Evolutionary conservation across 2,888 invertebrate species (phyloP), one percentile per base, ranked within the genome.

Genomic region (Leucophenga montana): DNA sequence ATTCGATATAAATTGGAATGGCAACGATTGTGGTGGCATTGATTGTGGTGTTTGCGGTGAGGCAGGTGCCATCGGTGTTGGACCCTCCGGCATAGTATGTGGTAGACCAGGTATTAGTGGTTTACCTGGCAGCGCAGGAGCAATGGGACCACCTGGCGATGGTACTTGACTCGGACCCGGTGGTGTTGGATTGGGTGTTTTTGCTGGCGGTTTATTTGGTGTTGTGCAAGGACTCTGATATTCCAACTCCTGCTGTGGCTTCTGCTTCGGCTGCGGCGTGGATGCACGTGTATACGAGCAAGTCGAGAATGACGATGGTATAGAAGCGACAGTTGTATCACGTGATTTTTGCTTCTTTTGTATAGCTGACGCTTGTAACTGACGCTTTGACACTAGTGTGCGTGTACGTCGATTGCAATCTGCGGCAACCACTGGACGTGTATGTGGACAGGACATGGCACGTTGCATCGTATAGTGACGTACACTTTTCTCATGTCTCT

Each of bases 21-120:
- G 4, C 27, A 27, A 27, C 4, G 3, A 27, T 3, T 3, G 27
- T 39, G 50, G 50, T 22, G 33, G 46, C n/a, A 14, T 46, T 16
- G 33, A 48, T 0, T 46, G 48, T 13, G 62, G 48, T 39, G 61
- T 61, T 16, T 16, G 18, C 8, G 61, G 61, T n/a, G 61, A 61
- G n/a, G 62, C 62, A 11, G 62, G 62, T n/a, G 62, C 20, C 48
- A 64, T 27, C 1, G 62, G 62, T 13, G 22, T 33, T 16, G 46
- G 62, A n/a, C n/a, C n/a, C 33, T 31, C 33, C 9, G 62, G 46
- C 44, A 20, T 11, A 4, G n/a, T 18, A 27, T 4, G 27, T 1
- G 61, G 61, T 39, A 39, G 16, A 13, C 61, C 61, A 6, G 61
- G 61, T 13, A 39, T 5, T 39, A 39, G 1, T n/a, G 62, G 48